A percentile compares a stretch with the other conserved stretches of the same genome.
Conservation (phyloP, 2,888 invertebrate species). For the Chrysopilus asiliformis region DNA sequence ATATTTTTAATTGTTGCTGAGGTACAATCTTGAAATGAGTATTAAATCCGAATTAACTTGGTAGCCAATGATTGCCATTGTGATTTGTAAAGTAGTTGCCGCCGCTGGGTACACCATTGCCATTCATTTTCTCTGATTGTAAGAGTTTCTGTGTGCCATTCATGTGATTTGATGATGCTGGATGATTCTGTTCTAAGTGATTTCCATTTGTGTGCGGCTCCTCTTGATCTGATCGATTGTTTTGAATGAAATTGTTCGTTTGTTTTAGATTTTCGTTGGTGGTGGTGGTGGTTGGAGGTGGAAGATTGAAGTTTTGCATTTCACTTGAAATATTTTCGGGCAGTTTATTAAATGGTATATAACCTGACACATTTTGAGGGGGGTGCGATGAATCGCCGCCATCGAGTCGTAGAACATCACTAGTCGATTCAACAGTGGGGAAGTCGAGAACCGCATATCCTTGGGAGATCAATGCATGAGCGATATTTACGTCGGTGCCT, state of each 20-base stretch:
- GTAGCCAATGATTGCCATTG: conserved; percentile 5
- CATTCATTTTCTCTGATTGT: conserved; percentile 7
- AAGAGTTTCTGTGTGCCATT: conserved; percentile 7
- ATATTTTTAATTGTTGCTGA: too few relatives aligned
- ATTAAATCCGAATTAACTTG: too few relatives aligned
- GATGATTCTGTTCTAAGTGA: too few relatives aligned
- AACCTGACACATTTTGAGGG: not conserved
- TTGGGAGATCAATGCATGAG: conserved; percentile 26
- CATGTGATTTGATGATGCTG: too few relatives aligned
- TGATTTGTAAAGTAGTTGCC: conserved; percentile 5
- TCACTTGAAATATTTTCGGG: conserved; percentile 3
- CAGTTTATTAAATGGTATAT: not conserved
- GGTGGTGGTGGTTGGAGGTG: not conserved
- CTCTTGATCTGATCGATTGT: conserved; percentile 1
- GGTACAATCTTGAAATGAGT: too few relatives aligned
- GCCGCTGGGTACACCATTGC: conserved; percentile 2
- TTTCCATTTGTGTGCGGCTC: too few relatives aligned
- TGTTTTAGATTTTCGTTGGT: conserved; percentile 1
- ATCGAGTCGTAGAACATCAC: conserved; percentile 9
- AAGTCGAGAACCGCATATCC: conserved; percentile 27
- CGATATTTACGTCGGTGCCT: conserved; percentile 29
- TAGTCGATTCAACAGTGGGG: conserved; percentile 1
- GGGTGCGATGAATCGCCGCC: conserved; percentile 7
- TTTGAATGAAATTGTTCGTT: not conserved
- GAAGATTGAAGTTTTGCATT: not conserved